Evolutionary conservation across 2,888 invertebrate species (phyloP), one percentile per base, ranked within the genome.

Genomic region (Sinotaia quadrata): DNA sequence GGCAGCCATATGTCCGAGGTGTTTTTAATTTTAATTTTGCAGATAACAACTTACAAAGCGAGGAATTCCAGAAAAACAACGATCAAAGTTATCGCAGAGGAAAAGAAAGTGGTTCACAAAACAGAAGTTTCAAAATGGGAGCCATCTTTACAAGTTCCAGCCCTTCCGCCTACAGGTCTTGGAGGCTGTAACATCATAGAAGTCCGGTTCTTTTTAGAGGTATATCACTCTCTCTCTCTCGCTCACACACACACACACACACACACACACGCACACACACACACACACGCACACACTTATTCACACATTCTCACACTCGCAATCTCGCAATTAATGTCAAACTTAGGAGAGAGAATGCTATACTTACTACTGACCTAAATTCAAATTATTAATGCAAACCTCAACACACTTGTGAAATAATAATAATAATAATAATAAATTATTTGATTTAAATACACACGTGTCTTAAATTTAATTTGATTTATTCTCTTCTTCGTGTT

Each of bases 131-230:
- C 60, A 33, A 72, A 57, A 57, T 72, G 71, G 71, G 65, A 66
- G 54, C 71, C 71, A 33, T 65, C 65, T 49, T 65, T 72, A 18
- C 63, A 65, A 24, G 41, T 68, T 5, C 71, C 66, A 15, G 68
- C 68, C 2, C 61, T 68, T 31, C 68, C 71, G 18, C 71, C 71
- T 4, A 66, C 68, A 24, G 68, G 71, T 4, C 51, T 72, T n/a
- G 71, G 71, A 10, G 71, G 68, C 41, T 60, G 71, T 47, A 52
- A 65, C 21, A 29, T 72, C 27, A 72, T 72, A 21, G 71, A 72
- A 29, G 68, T 68, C 33, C 56, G 68, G 1, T 72, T 65, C 37
- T 54, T 63, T 44, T 44, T 71, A 4, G 68, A 71, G 68, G 68
- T 71, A 31, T n/a, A n/a, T n/a, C n/a, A n/a, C 52, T 27, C 52